A percentile compares a stretch with the other conserved stretches of the same genome.
phyloP scores from a whole-genome alignment of 1,140 invertebrate genomes.

The Pseudoatta argentina region DNA sequence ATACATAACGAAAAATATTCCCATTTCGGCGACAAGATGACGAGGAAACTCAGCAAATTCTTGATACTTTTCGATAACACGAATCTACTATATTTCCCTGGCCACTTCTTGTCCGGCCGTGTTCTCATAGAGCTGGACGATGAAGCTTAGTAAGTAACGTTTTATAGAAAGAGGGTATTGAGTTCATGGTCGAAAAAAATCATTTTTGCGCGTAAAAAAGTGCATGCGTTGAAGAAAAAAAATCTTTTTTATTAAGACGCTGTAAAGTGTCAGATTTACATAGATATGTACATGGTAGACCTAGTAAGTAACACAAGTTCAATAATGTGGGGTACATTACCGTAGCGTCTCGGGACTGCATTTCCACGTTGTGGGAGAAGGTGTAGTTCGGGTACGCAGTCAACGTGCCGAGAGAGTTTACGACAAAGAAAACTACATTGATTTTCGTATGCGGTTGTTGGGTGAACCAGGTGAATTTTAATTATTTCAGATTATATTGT shows the following conservation, averaged over 20 bases:
- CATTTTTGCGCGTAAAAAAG: background rate
- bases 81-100: conserved; percentile 96
- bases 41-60: conserved; percentile 96
- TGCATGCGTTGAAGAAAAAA: too few species aligned
- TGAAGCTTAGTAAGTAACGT: conserved; percentile 91
- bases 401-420: conserved; percentile 93
- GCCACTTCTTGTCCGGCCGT: conserved; percentile 95
- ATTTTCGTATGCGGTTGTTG: conserved; percentile 96
- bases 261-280: background rate
- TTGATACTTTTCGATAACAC: conserved; percentile 97
- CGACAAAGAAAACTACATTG: conserved; percentile 98
- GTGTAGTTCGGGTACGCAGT: conserved; percentile 93
- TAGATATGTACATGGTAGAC: background rate
- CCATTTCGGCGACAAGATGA: conserved; percentile 87
- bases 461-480: conserved; percentile 92
- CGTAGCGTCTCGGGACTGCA: conserved; percentile 91
- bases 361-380: conserved; percentile 97
- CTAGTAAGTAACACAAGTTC: background rate
- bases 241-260: too few species aligned
- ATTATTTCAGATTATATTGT: background rate
- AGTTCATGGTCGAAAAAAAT: background rate
- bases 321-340: conserved; percentile 42
- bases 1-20: background rate
- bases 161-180: background rate
- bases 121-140: conserved; percentile 97